Evolutionary conservation across 2,888 invertebrate species (phyloP).

Genomic region (Ptychoptera albimana): DNA sequence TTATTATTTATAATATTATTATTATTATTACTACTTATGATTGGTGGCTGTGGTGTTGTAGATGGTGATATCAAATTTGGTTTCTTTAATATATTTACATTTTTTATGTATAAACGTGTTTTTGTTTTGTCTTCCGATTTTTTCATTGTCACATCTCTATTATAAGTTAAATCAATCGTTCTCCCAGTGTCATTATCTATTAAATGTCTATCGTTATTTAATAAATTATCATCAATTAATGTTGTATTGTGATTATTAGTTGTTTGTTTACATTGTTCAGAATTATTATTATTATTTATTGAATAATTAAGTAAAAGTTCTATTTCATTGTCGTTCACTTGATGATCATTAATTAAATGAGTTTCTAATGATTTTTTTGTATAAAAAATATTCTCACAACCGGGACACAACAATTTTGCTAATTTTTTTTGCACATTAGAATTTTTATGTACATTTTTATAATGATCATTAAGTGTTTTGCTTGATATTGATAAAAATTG

Average conservation of each 20-base stretch:
- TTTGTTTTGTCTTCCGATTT: conserved; percentile 10
- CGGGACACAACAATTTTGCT: conserved; percentile 45
- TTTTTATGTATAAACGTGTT: conserved; percentile 27
- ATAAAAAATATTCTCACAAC: conserved; percentile 48
- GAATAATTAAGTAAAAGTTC: conserved; percentile 30
- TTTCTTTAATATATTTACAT: conserved; percentile 25
- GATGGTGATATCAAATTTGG: conserved; percentile 15
- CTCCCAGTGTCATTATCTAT: no score
- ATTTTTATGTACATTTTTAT: conserved; percentile 6
- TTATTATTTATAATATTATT: background rate
- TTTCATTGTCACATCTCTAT: no score
- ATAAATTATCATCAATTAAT: no score
- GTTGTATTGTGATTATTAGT: no score
- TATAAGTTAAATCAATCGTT: no score
- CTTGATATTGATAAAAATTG: conserved; percentile 21
- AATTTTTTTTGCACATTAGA: conserved; percentile 1
- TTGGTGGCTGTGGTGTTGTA: background rate
- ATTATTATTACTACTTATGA: background rate
- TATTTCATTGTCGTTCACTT: conserved; percentile 43
- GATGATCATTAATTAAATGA: conserved; percentile 52
- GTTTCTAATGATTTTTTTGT: conserved; percentile 42
- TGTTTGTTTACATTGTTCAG: no score
- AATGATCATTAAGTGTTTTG: conserved; percentile 13
- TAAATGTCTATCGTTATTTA: no score
- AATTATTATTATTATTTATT: no score